Evolutionary conservation across 2,113 vertebrate species (phyloP).

Genomic region (Rhagologus leucostigma): DNA sequence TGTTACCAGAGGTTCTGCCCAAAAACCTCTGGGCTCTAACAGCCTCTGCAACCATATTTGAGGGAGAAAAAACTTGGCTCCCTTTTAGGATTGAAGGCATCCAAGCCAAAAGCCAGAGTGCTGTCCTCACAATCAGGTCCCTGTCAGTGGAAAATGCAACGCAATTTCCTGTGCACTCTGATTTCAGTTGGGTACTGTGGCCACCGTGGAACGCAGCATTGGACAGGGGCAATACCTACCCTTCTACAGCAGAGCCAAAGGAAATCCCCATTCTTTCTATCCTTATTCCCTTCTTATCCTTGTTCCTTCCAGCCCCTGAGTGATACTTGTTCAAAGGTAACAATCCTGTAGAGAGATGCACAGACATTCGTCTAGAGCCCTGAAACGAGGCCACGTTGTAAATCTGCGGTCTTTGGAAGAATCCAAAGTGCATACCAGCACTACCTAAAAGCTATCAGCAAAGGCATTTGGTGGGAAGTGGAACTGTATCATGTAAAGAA

Average conservation of each 20-base stretch:
- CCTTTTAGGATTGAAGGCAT: neutral
- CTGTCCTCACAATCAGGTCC: neutral
- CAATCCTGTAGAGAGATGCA: neutral
- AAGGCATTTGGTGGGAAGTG: neutral
- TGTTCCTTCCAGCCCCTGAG: neutral
- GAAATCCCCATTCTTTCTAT: neutral
- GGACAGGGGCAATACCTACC: neutral
- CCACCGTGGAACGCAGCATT: fast-evolving
- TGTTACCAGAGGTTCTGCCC: neutral
- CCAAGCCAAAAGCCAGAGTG: neutral
- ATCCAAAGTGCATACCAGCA: neutral
- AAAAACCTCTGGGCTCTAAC: neutral
- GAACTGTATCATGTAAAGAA: neutral
- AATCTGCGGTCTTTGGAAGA: neutral
- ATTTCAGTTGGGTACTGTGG: neutral
- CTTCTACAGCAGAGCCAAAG: neutral
- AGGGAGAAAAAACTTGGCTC: neutral
- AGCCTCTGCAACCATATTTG: neutral
- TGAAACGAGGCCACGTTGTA: neutral
- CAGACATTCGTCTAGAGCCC: neutral
- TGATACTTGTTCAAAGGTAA: neutral
- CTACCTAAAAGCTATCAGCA: neutral
- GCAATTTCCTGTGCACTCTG: neutral
- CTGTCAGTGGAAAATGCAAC: neutral
- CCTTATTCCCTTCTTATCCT: neutral